Base-by-base conservation (phyloP, 2,113 vertebrate species). In the Setophaga coronata region DNA sequence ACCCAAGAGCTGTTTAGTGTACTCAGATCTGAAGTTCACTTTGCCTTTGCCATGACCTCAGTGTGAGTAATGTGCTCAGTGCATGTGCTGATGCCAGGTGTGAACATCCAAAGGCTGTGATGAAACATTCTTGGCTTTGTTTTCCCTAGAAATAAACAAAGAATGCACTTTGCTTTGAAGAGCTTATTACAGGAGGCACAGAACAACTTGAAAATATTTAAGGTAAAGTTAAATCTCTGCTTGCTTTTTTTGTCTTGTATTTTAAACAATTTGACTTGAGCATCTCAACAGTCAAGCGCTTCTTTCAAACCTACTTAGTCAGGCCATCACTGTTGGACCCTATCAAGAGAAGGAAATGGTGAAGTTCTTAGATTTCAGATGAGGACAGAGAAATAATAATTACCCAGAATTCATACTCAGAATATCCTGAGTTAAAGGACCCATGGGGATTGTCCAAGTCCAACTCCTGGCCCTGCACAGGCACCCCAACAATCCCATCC, bases 191-290 rank as follows among this genome's bases (percentile, higher is more conserved):
- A 99, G 96, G 99, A 99, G 96, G 98, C 99, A 53, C 99, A 99
- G 97, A 99, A 99, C 98, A 99, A 99, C 98, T 98, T 99, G 89
- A 99, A 99, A 97, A 99, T 99, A 95, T 99, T 99, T 96, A 99
- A 99, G 99, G 99, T 99, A 97, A 98, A 84, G 43, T 82, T 47
- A 31, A 36, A 73, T 91, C 29, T 81, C n/a, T 54, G 24, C 38
- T 91, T 89, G 43, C 25, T 60, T 73, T 85, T 67, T 82, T 81
- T 73, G 50, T 31, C 25, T 82, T 71, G 67, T 10, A 42, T 94
- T 80, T 85, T 73, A 64, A 88, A 58, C 19, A 58, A 36, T 72
- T 77, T 89, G 28, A 78, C 42, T 76, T 61, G 3, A 54, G 54
- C 26, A 47, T 67, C 42, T 77, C 34, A 87, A 61, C 18, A 73